A percentile compares a stretch with the other conserved stretches of the same genome.
phyloP scores from a whole-genome alignment of 2,888 invertebrate genomes.

The Drosophila hamatofila region DNA sequence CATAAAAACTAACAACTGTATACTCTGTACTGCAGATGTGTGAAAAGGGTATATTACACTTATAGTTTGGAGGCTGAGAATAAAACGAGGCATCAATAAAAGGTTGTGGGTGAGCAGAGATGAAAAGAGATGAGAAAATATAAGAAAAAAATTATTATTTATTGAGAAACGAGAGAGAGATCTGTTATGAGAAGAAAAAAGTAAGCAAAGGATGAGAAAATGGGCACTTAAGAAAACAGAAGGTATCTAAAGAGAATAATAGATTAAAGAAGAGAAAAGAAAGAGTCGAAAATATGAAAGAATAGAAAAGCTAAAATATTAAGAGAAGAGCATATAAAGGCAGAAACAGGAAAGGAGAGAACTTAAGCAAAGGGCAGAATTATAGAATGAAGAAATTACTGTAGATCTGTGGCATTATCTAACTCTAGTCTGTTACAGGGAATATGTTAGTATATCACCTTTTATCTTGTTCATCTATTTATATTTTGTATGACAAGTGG shows the following conservation, averaged over 20 bases:
- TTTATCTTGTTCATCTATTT: background rate
- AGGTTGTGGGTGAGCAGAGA: background rate
- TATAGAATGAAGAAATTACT: no score
- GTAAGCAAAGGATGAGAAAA: no score
- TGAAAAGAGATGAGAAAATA: background rate
- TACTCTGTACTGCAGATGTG: conserved; percentile 5
- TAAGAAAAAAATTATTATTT: no score
- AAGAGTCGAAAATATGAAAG: background rate
- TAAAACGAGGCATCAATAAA: background rate
- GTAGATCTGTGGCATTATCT: no score
- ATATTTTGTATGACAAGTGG: conserved; percentile 54
- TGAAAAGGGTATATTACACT: background rate
- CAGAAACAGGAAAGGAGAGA: no score
- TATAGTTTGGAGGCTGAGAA: background rate
- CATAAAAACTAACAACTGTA: conserved; percentile 64
- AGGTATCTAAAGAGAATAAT: no score
- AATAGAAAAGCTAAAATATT: background rate
- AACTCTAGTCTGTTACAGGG: background rate
- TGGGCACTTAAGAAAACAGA: no score
- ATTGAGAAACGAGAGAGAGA: no score
- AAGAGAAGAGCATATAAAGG: no score
- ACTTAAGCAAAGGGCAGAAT: no score
- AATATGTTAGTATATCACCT: background rate
- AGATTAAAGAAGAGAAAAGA: background rate
- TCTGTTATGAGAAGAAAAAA: background rate